Evolutionary conservation across 2,888 invertebrate genomes (phyloP).

Genomic region (Deroplatys truncata): DNA sequence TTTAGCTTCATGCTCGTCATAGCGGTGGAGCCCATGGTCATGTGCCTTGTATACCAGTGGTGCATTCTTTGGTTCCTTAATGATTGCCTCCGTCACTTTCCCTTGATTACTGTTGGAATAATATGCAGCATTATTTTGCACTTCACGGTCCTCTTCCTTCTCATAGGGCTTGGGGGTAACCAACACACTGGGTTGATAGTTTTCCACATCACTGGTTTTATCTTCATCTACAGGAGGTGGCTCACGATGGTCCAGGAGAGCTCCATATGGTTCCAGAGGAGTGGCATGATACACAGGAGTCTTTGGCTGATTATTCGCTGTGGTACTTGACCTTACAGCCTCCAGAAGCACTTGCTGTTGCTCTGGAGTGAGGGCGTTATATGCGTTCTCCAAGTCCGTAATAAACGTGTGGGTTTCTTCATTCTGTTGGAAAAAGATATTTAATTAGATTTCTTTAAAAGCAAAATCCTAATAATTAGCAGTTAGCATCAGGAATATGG

Average conservation of each 20-base stretch:
- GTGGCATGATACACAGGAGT: constrained; percentile 28
- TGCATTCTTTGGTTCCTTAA: constrained; percentile 2
- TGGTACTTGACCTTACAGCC: background rate
- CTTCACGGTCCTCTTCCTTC: background rate
- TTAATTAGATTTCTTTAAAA: background rate
- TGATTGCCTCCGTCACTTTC: constrained; percentile 10
- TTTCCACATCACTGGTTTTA: background rate
- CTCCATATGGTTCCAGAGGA: constrained; percentile 26
- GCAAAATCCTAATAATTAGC: background rate
- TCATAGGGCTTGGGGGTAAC: background rate
- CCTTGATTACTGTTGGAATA: background rate
- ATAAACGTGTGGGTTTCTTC: background rate
- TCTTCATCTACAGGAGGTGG: background rate
- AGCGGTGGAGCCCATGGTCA: background rate
- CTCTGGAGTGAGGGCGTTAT: background rate
- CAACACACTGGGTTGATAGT: background rate
- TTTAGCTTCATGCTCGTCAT: background rate
- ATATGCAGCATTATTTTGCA: background rate
- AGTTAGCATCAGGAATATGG: background rate
- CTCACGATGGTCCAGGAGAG: constrained; percentile 14
- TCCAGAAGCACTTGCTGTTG: background rate
- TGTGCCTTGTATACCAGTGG: background rate
- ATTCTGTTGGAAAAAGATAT: background rate
- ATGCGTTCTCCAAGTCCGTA: background rate
- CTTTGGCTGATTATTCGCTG: constrained; percentile 15